Percentiles rank a stretch among this genome's conserved stretches.
phyloP scores from a whole-genome alignment of 2,797 vertebrate species.

The Lepus townsendii region DNA sequence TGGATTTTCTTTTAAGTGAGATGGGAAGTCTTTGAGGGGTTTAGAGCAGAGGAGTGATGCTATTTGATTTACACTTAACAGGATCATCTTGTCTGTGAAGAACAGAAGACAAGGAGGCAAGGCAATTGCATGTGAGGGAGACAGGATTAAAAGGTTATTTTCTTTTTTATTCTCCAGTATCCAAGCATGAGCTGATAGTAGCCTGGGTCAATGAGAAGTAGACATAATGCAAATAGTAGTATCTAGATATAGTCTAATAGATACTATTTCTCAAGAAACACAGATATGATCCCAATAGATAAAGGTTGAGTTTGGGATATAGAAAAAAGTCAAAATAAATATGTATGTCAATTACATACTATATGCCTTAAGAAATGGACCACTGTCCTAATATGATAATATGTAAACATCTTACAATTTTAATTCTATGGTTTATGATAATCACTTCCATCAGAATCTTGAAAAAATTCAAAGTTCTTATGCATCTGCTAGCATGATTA shows the following conservation, averaged over 20 bases:
- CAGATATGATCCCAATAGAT: background rate
- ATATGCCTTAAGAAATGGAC: background rate
- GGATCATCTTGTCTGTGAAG: background rate
- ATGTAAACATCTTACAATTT: background rate
- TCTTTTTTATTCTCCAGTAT: too few relatives aligned
- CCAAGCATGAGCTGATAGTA: too few relatives aligned
- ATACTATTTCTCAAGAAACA: background rate
- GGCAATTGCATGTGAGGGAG: background rate
- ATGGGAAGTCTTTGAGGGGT: background rate
- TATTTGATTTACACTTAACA: background rate
- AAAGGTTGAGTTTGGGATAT: background rate
- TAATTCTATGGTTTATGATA: background rate
- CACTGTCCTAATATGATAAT: background rate
- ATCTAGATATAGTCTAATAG: background rate
- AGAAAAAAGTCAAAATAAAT: background rate
- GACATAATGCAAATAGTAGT: background rate
- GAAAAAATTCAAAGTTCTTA: background rate
- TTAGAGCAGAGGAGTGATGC: background rate
- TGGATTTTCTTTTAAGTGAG: background rate
- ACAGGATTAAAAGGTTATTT: background rate
- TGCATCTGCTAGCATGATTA: background rate
- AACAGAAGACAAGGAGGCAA: background rate
- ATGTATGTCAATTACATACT: background rate
- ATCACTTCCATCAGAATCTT: background rate
- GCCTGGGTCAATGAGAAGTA: background rate